Base-by-base conservation (phyloP, 2,113 vertebrate species). In the Prunella himalayana region DNA sequence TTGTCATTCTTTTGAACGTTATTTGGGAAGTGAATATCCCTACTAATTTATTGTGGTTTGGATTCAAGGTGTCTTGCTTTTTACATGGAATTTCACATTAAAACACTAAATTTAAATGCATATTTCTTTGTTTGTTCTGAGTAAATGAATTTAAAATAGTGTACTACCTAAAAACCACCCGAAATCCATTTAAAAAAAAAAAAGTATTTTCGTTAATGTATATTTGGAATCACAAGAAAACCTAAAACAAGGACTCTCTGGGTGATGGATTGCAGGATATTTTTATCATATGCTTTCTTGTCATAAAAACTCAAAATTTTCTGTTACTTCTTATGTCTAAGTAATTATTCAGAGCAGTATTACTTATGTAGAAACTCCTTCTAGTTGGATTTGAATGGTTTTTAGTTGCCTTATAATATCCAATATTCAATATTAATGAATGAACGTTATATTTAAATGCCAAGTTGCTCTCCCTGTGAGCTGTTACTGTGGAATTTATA, bases 81-180 rank as follows among this genome's bases (percentile, higher is more conserved):
- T 60, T 39, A 3, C 30, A 42, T 18, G 27, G 11, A 56, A 37
- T 42, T 49, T 44, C 13, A 54, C 7, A 37, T 2, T 53, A 45
- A 49, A 85, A 10, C 13, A 63, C 15, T 56, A 10, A 5, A 24
- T 85, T 78, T 37, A 65, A 70, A 71, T 37, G 2, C 1, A 23
- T 75, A 37, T 66, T 78, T 88, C 6, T 22, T 63, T 80, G 5
- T 11, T 84, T 82, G 3, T 54, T 81, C 33, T 50, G 39, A 78
- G 57, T 25, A 73, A 44, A 30, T 51, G 2, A 11, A 60, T 81
- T 78, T 61, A 63, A 66, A 87, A 57, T 3, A 21, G 4, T 30
- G 1, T 50, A 2, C 4, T 71, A 76, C 8, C 11, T 63, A 79
- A 23, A 30, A 35, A 6, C 2, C 6, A 24, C 2, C 3, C 5